phyloP scores from a whole-genome alignment of 2,113 vertebrate genomes.

The Baryphthengus martii region DNA sequence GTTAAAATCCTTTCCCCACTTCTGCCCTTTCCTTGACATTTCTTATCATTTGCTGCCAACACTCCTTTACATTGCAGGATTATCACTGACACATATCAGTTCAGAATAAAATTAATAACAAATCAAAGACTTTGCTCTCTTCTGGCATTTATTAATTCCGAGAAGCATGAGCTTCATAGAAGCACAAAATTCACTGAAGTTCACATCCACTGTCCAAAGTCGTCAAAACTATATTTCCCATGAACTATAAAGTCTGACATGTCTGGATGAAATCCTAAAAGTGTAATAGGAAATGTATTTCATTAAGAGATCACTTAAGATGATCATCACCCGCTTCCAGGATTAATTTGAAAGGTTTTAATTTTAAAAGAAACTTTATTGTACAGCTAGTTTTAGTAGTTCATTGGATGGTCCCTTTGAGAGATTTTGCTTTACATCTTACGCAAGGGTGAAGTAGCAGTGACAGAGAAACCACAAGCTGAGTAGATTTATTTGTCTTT shows the following conservation, averaged over 20 bases:
- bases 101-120: background rate
- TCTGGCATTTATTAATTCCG: background rate
- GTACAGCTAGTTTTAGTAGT: background rate
- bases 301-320: background rate
- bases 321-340: background rate
- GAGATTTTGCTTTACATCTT: background rate
- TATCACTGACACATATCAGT: background rate
- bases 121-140: conserved; percentile 24
- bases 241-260: background rate
- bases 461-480: background rate
- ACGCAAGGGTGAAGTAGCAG: background rate
- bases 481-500: background rate
- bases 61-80: background rate
- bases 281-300: background rate
- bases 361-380: background rate
- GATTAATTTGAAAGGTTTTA: background rate
- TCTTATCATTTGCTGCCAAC: conserved; percentile 21
- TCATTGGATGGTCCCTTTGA: background rate
- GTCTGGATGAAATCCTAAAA: background rate
- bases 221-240: background rate
- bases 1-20: conserved; percentile 21
- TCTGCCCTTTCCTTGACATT: conserved; percentile 17
- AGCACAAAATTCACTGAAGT: background rate
- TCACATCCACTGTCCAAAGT: background rate
- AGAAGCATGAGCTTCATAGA: background rate